These are phyloP conservation scores for Desmodus rotundus DNA, from an alignment of 2,113 vertebrate species.

Conservation along the genomic window DNA sequence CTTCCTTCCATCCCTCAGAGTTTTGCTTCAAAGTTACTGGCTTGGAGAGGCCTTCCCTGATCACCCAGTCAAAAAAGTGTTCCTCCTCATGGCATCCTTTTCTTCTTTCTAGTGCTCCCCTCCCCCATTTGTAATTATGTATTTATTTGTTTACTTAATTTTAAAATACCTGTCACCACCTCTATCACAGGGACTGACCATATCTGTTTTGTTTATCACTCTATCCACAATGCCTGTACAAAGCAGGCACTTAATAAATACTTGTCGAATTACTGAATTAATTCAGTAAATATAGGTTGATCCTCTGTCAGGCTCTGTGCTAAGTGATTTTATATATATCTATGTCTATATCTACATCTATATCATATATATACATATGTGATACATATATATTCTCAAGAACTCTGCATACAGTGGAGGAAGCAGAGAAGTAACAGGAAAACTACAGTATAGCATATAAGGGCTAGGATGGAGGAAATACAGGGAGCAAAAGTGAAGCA, in stretches of 20 bases:
- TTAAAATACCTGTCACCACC: neutral
- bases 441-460: neutral
- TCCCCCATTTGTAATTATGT: neutral
- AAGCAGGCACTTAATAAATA: slow-evolving; percentile 35
- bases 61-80: neutral
- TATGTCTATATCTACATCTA: no score
- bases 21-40: neutral
- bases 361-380: no score
- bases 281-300: neutral
- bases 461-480: neutral
- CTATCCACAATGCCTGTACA: neutral
- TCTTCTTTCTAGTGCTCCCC: neutral
- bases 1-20: neutral
- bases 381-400: neutral
- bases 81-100: neutral
- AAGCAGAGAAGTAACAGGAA: slow-evolving; percentile 13
- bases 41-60: neutral
- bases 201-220: neutral
- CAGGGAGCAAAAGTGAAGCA: neutral
- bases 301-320: neutral
- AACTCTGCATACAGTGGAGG: neutral
- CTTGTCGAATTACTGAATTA: slow-evolving; percentile 14
- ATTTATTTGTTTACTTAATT: slow-evolving; percentile 22
- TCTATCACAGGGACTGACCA: neutral
- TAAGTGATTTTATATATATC: neutral